phyloP scores from a whole-genome alignment of 2,888 invertebrate species.

The Nemotelus pantherinus region DNA sequence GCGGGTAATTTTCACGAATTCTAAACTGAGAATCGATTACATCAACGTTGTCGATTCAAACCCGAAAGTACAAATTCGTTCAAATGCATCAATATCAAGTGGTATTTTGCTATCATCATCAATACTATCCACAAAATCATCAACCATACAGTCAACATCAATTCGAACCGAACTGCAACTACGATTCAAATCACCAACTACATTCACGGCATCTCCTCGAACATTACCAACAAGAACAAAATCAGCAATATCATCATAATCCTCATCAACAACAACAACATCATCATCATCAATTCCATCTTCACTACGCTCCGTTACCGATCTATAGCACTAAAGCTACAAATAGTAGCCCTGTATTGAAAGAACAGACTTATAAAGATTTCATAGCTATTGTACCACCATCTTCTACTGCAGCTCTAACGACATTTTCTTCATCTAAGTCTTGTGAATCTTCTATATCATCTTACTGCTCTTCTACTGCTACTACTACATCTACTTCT shows the following conservation, averaged over 20 bases:
- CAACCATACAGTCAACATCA: conserved; percentile 1
- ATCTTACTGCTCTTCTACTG: conserved; percentile 57
- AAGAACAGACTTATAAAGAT: conserved; percentile 45
- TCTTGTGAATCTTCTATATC: conserved; percentile 66
- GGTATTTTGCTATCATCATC: conserved; percentile 20
- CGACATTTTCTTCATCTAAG: conserved; percentile 56
- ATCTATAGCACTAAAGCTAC: conserved; percentile 43
- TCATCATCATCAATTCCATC: conserved; percentile 31
- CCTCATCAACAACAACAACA: conserved; percentile 39
- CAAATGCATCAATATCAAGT: conserved; percentile 40
- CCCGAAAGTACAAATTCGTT: no score
- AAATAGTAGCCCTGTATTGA: neutral
- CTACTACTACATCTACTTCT: no score
- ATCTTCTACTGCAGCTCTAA: conserved; percentile 51
- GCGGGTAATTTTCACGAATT: no score
- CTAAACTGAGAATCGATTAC: neutral
- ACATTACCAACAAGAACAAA: conserved; percentile 59
- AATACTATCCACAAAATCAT: neutral
- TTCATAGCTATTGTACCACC: conserved; percentile 40
- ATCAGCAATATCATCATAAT: conserved; percentile 44
- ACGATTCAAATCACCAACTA: conserved; percentile 54
- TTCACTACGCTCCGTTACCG: conserved; percentile 11
- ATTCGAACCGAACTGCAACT: conserved; percentile 25
- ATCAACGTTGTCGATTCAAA: neutral
- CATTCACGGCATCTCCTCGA: conserved; percentile 50